phyloP scores from a whole-genome alignment of 2,113 vertebrate species.

The Sprattus sprattus region DNA sequence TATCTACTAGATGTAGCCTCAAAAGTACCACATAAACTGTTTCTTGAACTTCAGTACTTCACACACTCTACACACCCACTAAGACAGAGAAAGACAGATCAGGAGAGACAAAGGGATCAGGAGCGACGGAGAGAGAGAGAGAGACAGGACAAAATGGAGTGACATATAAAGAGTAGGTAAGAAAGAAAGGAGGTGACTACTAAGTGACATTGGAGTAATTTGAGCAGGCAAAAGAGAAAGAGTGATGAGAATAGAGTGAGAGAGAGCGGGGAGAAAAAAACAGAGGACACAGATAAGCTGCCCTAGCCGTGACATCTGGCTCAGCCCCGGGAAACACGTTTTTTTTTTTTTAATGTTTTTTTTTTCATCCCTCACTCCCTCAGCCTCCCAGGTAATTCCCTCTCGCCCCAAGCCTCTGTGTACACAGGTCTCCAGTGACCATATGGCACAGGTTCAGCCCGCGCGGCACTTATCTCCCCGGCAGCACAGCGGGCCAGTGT shows the following conservation, averaged over 20 bases:
- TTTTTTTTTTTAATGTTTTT: neutral
- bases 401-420: slow-evolving; percentile 1
- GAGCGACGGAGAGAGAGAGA: neutral
- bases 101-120: neutral
- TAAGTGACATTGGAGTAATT: neutral
- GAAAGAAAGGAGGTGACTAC: neutral
- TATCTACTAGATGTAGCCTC: too few species aligned
- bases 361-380: slow-evolving; percentile 42
- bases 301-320: slow-evolving; percentile 7
- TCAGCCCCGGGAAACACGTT: slow-evolving; percentile 3
- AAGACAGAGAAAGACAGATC: neutral
- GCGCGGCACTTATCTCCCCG: neutral
- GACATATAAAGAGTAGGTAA: neutral
- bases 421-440: neutral
- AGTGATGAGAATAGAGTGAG: neutral
- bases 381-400: slow-evolving; percentile 25
- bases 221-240: neutral
- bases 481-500: slow-evolving; percentile 7
- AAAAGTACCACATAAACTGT: too few species aligned
- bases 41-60: too few species aligned
- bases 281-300: slow-evolving; percentile 34
- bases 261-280: neutral
- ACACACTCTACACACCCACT: too few species aligned
- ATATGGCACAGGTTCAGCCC: slow-evolving; percentile 19
- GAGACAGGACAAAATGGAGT: neutral